A percentile compares a stretch with the other conserved stretches of the same genome.
Conservation (phyloP, 2,113 vertebrate genomes). For the Sapayoa aenigma region DNA sequence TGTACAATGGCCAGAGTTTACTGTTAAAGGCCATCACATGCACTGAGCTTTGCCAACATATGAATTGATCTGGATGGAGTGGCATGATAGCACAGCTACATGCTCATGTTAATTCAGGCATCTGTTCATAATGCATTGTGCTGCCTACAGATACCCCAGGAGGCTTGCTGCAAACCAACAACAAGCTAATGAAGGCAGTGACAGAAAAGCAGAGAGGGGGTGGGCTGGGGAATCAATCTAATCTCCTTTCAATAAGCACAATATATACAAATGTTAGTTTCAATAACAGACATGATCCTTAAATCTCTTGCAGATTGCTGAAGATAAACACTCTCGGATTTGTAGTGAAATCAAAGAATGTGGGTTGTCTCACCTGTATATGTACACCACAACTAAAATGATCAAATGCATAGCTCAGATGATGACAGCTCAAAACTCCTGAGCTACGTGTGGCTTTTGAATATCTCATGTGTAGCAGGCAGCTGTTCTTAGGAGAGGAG, state of each 20-base stretch:
- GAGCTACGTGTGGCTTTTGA: background rate
- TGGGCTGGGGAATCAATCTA: background rate
- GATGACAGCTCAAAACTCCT: background rate
- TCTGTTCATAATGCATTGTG: slow-evolving; percentile 25
- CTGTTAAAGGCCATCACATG: background rate
- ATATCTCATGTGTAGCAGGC: background rate
- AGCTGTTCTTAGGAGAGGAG: background rate
- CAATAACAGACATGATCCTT: background rate
- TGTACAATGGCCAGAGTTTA: background rate
- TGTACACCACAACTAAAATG: background rate
- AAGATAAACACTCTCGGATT: background rate
- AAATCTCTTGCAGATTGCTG: background rate
- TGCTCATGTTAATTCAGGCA: background rate
- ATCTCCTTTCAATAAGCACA: background rate
- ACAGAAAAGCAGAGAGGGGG: background rate
- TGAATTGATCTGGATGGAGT: background rate
- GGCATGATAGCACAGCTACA: background rate
- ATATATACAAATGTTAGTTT: background rate
- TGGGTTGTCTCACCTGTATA: background rate
- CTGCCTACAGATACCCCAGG: slow-evolving; percentile 15
- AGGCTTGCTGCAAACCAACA: slow-evolving; percentile 14
- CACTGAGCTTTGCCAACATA: background rate
- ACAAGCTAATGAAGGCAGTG: background rate
- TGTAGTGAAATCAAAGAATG: background rate
- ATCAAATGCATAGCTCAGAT: background rate